Conservation (phyloP, 2,113 vertebrate species). For the Monopterus albus region DNA sequence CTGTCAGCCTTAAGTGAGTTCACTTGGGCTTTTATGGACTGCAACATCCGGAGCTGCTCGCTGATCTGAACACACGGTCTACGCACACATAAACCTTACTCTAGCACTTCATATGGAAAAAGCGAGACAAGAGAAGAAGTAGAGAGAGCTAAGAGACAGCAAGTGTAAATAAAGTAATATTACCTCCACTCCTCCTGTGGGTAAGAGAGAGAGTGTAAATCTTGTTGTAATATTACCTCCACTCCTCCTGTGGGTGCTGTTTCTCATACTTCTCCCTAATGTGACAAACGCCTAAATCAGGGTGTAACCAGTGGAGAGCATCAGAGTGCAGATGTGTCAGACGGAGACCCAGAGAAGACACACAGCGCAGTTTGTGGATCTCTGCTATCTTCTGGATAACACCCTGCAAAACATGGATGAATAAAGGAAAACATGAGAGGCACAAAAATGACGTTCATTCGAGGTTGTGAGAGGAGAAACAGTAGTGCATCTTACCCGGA, state of each 20-base stretch:
- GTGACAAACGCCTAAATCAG: slow-evolving; percentile 94
- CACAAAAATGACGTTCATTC: rapidly evolving
- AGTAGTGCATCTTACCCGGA: slow-evolving; percentile 85
- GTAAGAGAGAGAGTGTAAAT: too few relatives aligned
- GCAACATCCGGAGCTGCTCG: background rate
- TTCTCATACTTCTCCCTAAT: slow-evolving; percentile 96
- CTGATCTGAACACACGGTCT: background rate
- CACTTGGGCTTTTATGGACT: background rate
- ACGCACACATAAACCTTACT: background rate
- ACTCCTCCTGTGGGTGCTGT: slow-evolving; percentile 94
- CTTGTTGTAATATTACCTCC: slow-evolving; percentile 87
- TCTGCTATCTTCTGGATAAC: slow-evolving; percentile 99
- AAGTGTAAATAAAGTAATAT: too few relatives aligned
- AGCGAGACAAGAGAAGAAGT: background rate
- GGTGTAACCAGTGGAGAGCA: slow-evolving; percentile 95
- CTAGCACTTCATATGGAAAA: background rate
- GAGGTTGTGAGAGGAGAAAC: too few relatives aligned
- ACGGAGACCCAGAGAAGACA: slow-evolving; percentile 93
- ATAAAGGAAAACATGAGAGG: background rate
- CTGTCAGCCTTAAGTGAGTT: background rate
- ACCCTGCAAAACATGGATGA: slow-evolving; percentile 81
- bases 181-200: too few relatives aligned
- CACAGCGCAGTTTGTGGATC: slow-evolving; percentile 93
- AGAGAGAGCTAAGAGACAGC: background rate
- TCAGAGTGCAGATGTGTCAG: slow-evolving; percentile 95